A percentile compares a stretch with the other conserved stretches of the same genome.
These are phyloP conservation scores for Poeciliopsis turrubarensis DNA, from an alignment of 2,113 vertebrate genomes.

Conservation along the genomic window DNA sequence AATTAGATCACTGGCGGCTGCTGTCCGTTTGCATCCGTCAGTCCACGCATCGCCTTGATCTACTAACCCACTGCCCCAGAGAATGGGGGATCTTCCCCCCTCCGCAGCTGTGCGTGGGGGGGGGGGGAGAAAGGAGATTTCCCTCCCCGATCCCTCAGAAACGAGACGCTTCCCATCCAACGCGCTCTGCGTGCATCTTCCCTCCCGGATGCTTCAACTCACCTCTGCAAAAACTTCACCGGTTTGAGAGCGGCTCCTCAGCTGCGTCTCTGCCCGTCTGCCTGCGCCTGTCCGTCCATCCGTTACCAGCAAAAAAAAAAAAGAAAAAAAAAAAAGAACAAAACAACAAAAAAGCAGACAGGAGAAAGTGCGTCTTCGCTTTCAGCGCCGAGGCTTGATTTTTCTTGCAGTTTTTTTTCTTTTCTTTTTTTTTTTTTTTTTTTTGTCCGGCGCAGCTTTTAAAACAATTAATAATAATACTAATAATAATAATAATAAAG, in stretches of 20 bases:
- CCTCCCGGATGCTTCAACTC: slow-evolving; percentile 41
- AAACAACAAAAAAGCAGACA: background rate
- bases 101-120: background rate
- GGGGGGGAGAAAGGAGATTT: background rate
- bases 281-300: slow-evolving; percentile 67
- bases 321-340: background rate
- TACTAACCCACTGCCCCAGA: slow-evolving; percentile 63
- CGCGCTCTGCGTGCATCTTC: background rate
- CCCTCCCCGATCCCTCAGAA: background rate
- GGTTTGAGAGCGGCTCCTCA: slow-evolving; percentile 44
- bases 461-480: background rate
- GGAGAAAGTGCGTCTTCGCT: slow-evolving; percentile 8
- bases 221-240: slow-evolving; percentile 74
- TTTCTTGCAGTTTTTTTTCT: background rate
- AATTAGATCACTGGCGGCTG: background rate
- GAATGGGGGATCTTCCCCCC: background rate
- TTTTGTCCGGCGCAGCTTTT: background rate
- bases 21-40: slow-evolving; percentile 2
- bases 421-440: too few relatives aligned
- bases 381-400: background rate
- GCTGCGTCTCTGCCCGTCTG: slow-evolving; percentile 51
- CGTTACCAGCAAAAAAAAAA: slow-evolving; percentile 10
- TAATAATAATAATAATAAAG: too few relatives aligned
- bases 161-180: background rate
- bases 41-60: slow-evolving; percentile 39